Percentiles rank a stretch among this genome's conserved stretches.
Evolutionary conservation across 2,113 vertebrate species (phyloP).

Genomic region (Glareola pratincola): DNA sequence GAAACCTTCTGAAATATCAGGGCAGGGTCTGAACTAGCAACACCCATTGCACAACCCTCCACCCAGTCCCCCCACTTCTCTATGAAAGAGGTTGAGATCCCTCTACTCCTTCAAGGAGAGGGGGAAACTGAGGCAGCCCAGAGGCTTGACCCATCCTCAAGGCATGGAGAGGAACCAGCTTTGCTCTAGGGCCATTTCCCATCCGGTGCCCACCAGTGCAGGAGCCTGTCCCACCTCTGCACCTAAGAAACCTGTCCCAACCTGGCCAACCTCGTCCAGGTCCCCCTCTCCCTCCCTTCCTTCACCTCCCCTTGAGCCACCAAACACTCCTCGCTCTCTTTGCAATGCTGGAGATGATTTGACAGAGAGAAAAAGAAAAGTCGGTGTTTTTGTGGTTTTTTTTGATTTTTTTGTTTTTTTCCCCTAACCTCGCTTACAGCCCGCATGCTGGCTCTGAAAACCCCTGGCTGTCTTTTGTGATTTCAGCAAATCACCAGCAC

Average conservation of each 20-base stretch:
- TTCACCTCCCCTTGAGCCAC: background rate
- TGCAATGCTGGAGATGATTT: background rate
- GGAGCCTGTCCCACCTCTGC: background rate
- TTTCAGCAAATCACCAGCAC: conserved; percentile 67
- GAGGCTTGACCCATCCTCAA: background rate
- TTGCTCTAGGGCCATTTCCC: background rate
- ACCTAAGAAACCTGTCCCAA: background rate
- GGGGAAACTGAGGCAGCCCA: background rate
- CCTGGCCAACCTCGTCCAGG: background rate
- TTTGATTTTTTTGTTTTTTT: too few relatives aligned
- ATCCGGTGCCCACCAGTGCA: background rate
- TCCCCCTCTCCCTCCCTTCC: background rate
- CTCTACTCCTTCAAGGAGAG: background rate
- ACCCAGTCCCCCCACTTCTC: background rate
- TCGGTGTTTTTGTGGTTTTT: too few relatives aligned
- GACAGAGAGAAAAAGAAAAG: background rate
- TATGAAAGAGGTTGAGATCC: background rate
- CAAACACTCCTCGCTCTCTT: background rate
- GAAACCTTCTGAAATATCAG: background rate
- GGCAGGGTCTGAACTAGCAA: background rate
- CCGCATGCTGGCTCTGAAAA: conserved; percentile 10
- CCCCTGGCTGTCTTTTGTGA: conserved; percentile 63
- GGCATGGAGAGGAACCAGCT: background rate
- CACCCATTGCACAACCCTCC: background rate
- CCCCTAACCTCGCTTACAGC: background rate